Base-by-base conservation (phyloP, 2,888 invertebrate species). In the Luperina testacea region DNA sequence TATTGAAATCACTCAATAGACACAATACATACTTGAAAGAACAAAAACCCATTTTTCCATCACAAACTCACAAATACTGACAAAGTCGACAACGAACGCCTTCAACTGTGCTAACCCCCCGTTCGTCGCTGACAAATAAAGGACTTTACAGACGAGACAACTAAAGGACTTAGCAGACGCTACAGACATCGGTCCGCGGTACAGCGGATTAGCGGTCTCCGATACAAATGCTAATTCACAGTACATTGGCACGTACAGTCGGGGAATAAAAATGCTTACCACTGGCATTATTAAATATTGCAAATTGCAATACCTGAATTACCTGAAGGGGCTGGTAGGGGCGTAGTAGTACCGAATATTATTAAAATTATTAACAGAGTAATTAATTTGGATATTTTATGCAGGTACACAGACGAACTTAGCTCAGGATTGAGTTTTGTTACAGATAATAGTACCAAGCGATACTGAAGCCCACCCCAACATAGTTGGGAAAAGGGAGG, bases 171-270 rank as follows among this genome's bases (percentile, higher is more conserved):
- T 80, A 87, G 32, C 84, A 78, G 64, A 68, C 63, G 72, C 51
- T 65, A 61, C 87, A 80, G 85, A 85, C 86, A 75, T 67, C 77
- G 85, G 85, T 74, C 59, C 72, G 75, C 68, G 73, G 85, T 63
- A 64, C 81, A 68, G 68, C 63, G 87, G 86, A 88, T 86, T 86
- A 86, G 80, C 53, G 83, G 82, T 75, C 85, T 71, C 63, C 79
- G 83, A 86, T 85, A 88, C 77, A 85, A 85, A 85, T 88, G 85
- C 69, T 77, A 85, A 85, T 85, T 72, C 82, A 51, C 65, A 51
- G 59, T 59, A 78, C 79, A 72, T 69, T 69, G 64, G 15, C 59
- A 24, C 32, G 83, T 80, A 80, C 84, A 84, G 80, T 80, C 80
- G 68, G 8, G 27, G 24, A 9, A 48, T 11, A 63, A 20, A 53